Conservation (phyloP, 2,888 invertebrate genomes). For the Aporophyla lueneburgensis region DNA sequence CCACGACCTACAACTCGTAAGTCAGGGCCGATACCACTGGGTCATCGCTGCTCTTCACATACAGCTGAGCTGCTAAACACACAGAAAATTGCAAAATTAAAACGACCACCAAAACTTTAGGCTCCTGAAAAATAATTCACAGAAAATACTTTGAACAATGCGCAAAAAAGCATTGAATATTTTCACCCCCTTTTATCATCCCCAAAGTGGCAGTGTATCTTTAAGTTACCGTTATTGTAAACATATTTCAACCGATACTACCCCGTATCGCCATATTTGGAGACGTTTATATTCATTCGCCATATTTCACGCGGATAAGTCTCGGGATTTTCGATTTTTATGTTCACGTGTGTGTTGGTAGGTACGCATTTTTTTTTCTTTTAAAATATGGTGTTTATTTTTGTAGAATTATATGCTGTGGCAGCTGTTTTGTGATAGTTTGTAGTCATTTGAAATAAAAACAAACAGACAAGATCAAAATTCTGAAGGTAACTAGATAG, state of each 20-base stretch:
- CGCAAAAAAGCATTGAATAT: constrained; percentile 57
- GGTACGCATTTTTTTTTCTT: neutral
- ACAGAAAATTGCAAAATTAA: neutral
- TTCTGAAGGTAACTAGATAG: too few species aligned
- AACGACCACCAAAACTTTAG: neutral
- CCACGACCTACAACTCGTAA: too few species aligned
- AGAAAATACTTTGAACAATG: constrained; percentile 50
- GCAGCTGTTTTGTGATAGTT: too few species aligned
- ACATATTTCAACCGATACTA: constrained; percentile 85
- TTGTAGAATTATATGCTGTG: too few species aligned
- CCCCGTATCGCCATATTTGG: constrained; percentile 70
- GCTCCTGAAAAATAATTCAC: constrained; percentile 13
- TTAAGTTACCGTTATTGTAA: constrained; percentile 82
- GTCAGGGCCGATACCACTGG: too few species aligned
- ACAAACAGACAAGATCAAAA: too few species aligned
- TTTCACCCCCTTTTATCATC: constrained; percentile 75
- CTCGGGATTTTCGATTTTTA: constrained; percentile 72
- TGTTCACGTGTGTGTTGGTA: constrained; percentile 40
- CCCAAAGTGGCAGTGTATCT: constrained; percentile 82
- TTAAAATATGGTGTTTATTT: neutral
- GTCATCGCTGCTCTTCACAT: too few species aligned
- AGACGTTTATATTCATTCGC: constrained; percentile 79
- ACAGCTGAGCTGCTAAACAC: neutral
- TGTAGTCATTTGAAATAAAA: too few species aligned
- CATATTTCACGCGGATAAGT: constrained; percentile 71